Base-by-base conservation (phyloP, 2,888 invertebrate genomes). In the Aleiodes alternator region DNA sequence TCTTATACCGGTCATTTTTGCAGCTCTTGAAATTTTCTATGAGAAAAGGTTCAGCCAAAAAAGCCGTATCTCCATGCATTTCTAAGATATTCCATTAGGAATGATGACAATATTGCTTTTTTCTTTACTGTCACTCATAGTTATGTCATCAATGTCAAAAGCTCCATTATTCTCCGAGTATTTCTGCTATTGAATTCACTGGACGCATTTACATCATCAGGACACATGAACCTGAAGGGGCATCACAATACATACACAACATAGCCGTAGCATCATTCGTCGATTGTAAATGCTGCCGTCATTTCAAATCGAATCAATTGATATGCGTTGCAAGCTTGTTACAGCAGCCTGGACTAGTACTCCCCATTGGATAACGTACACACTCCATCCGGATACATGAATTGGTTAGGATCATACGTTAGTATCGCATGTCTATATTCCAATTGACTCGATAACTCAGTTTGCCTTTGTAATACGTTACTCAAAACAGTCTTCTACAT, bases 251-350 rank as follows among this genome's bases (percentile, higher is more conserved):
- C 23, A 29, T 31, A 23, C 23, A 38, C 8, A 23, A 56, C 56
- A 56, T 23, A 8, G 56, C 7, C 56, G 9, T 23, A 9, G 6
- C 57, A 57, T 57, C 16, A 57, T 57, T 57, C 29, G 57, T 6
- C 57, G 29, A 57, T 57, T 57, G 57, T 23, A 57, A 57, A 57
- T 31, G 57, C 57, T 29, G 31, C 57, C 57, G 57, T 43, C 57
- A 31, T 57, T 57, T 23, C 57, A n/a, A 57, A 57, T 57, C 4
- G 57, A 57, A 57, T 12, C 29, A 23, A 57, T 57, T 57, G 31
- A 57, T 57, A 57, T 57, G 57, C 57, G 57, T 57, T 57, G 57
- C 57, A 57, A 57, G 11, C 23, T 57, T 57, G 57, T 12, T 57
- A 57, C 12, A 29, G 23, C 23, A 23, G 23, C 23, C 23, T 23